Percentiles rank a stretch among this genome's conserved stretches.
Evolutionary conservation across 2,797 vertebrate genomes (phyloP).

Genomic region (Scarus forsteni): DNA sequence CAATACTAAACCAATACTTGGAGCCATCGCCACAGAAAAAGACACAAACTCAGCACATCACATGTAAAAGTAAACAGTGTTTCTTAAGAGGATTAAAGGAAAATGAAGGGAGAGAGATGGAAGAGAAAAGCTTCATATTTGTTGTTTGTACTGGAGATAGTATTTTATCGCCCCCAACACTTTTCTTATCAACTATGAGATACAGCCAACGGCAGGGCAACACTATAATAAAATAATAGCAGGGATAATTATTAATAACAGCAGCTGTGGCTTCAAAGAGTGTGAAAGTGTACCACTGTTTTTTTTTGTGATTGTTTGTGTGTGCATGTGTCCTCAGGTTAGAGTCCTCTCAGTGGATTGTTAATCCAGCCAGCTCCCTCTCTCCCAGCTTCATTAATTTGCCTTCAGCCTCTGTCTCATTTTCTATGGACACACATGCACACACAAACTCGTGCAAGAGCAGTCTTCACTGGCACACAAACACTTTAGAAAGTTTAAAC

Average conservation of each 20-base stretch:
- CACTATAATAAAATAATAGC: constrained; percentile 23
- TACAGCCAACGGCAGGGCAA: constrained; percentile 39
- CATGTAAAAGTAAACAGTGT: background rate
- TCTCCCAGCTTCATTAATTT: constrained; percentile 74
- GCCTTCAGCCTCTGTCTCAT: constrained; percentile 53
- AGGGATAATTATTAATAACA: constrained; percentile 54
- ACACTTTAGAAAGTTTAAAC: background rate
- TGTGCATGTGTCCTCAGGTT: constrained; percentile 34
- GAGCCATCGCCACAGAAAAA: no score
- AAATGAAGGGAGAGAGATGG: constrained; percentile 9
- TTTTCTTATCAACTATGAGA: constrained; percentile 53
- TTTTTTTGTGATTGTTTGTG: constrained; percentile 2
- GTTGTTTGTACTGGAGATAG: constrained; percentile 38
- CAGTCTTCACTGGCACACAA: background rate
- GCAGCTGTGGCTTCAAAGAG: constrained; percentile 32
- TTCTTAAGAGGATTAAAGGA: background rate
- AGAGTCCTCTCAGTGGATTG: constrained; percentile 68
- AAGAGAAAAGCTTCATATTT: constrained; percentile 51
- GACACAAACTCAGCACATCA: no score
- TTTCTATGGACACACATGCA: constrained; percentile 37
- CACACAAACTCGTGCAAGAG: background rate
- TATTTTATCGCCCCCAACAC: constrained; percentile 42
- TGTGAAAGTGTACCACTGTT: background rate
- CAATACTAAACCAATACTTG: no score
- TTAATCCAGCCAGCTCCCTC: constrained; percentile 69